These are phyloP conservation scores for Leptothorax acervorum DNA, from an alignment of 2,888 invertebrate genomes.

Conservation along the genomic window DNA sequence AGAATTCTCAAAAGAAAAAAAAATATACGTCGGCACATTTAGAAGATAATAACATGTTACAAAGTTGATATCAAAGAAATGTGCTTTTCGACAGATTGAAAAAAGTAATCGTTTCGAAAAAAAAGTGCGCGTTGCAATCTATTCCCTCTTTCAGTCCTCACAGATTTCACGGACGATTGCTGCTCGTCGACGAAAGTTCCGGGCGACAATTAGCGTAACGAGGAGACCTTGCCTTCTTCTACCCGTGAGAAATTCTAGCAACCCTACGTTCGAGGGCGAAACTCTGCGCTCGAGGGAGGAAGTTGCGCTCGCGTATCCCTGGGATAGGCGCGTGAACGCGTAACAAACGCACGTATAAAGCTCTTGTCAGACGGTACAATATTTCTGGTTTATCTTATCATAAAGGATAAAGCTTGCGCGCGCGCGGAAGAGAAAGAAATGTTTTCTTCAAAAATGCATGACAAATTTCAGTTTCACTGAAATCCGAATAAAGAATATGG, in stretches of 20 bases:
- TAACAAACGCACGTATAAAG: not conserved
- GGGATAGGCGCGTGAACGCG: constrained; percentile 35
- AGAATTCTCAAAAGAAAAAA: not conserved
- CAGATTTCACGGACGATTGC: constrained; percentile 47
- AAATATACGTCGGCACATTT: too few species aligned
- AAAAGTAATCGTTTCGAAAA: constrained; percentile 9
- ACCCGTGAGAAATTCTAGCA: constrained; percentile 66
- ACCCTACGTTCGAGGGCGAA: constrained; percentile 67
- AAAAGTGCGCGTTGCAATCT: constrained; percentile 17
- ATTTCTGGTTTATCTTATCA: not conserved
- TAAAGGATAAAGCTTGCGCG: too few species aligned
- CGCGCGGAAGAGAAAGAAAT: too few species aligned
- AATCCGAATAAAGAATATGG: too few species aligned
- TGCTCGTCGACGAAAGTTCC: constrained; percentile 33
- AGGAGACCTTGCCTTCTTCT: constrained; percentile 70
- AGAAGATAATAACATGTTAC: not conserved
- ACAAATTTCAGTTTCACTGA: too few species aligned
- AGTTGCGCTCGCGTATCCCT: constrained; percentile 22
- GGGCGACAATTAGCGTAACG: constrained; percentile 82
- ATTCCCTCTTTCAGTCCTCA: constrained; percentile 20
- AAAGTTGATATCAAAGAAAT: not conserved
- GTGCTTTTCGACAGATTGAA: not conserved
- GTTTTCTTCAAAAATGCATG: too few species aligned
- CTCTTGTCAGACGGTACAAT: not conserved
- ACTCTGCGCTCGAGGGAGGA: constrained; percentile 53